Conservation (phyloP, 2,113 vertebrate species). For the Podarcis cretensis region DNA sequence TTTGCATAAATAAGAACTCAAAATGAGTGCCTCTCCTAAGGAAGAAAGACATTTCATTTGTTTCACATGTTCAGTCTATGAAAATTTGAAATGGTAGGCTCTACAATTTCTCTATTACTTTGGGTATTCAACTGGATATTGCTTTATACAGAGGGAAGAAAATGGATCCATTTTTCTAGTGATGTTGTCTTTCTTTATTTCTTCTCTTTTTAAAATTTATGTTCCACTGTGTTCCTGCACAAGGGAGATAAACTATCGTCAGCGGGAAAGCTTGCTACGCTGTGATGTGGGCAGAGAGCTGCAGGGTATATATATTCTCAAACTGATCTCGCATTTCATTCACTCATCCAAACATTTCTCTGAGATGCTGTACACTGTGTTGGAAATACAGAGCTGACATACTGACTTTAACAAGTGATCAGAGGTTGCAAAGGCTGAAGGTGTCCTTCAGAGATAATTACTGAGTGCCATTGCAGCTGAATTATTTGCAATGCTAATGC, state of each 20-base stretch:
- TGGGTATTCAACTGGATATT: conserved; percentile 15
- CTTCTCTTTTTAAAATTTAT: conserved; percentile 36
- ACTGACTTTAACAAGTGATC: conserved; percentile 6
- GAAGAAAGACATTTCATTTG: conserved; percentile 30
- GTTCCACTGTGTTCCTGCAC: conserved; percentile 35
- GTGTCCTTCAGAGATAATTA: conserved; percentile 19
- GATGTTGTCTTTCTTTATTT: neutral
- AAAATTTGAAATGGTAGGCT: conserved; percentile 42
- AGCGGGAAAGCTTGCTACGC: conserved; percentile 8
- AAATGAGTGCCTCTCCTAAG: conserved; percentile 20
- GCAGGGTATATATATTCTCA: neutral
- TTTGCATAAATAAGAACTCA: neutral
- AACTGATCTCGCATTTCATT: conserved; percentile 37
- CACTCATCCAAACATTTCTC: neutral
- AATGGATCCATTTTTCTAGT: neutral
- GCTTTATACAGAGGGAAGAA: conserved; percentile 28
- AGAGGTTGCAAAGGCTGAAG: neutral
- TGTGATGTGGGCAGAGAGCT: neutral
- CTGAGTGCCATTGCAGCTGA: neutral
- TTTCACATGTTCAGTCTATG: conserved; percentile 30
- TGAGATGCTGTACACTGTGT: neutral
- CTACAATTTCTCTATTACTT: conserved; percentile 21
- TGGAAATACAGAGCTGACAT: conserved; percentile 39
- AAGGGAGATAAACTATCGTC: conserved; percentile 49
- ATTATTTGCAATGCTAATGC: conserved; percentile 18